These are phyloP conservation scores for Tichodroma muraria DNA, from an alignment of 2,113 vertebrate species.

Conservation along the genomic window DNA sequence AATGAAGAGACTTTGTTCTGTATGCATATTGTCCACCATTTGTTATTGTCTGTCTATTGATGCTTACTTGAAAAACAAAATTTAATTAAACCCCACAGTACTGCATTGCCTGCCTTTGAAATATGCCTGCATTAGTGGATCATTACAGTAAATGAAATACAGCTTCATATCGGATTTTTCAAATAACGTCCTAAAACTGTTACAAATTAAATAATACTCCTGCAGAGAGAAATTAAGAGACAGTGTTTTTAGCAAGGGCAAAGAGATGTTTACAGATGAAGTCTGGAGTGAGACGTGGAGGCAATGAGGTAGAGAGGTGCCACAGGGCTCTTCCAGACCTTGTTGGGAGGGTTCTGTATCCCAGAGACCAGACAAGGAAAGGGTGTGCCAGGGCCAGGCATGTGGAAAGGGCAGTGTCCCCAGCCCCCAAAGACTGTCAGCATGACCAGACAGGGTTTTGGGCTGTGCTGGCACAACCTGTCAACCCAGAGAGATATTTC, in stretches of 20 bases:
- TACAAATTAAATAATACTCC: conserved; percentile 41
- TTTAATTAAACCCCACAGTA: conserved; percentile 40
- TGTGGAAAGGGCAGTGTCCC: neutral
- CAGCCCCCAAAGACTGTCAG: neutral
- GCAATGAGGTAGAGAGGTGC: neutral
- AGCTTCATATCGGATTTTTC: conserved; percentile 12
- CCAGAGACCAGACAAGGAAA: neutral
- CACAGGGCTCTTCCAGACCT: neutral
- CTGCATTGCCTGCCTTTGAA: conserved; percentile 2
- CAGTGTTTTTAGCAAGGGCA: conserved; percentile 28
- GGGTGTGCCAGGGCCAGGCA: neutral
- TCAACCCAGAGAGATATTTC: neutral
- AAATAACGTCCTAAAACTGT: conserved; percentile 5
- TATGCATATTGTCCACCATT: conserved; percentile 7
- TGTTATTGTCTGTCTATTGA: conserved; percentile 36
- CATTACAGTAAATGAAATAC: conserved; percentile 54
- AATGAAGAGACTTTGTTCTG: conserved; percentile 5
- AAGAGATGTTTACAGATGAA: neutral
- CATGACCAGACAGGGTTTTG: neutral
- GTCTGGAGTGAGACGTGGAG: neutral
- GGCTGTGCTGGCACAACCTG: neutral
- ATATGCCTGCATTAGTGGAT: conserved; percentile 3
- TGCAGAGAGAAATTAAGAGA: conserved; percentile 24
- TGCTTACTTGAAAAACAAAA: conserved; percentile 47
- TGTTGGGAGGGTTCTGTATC: neutral